Evolutionary conservation across 2,888 invertebrate genomes (phyloP), one percentile per base, ranked within the genome.

Genomic region (Tetheella fluctuosa): DNA sequence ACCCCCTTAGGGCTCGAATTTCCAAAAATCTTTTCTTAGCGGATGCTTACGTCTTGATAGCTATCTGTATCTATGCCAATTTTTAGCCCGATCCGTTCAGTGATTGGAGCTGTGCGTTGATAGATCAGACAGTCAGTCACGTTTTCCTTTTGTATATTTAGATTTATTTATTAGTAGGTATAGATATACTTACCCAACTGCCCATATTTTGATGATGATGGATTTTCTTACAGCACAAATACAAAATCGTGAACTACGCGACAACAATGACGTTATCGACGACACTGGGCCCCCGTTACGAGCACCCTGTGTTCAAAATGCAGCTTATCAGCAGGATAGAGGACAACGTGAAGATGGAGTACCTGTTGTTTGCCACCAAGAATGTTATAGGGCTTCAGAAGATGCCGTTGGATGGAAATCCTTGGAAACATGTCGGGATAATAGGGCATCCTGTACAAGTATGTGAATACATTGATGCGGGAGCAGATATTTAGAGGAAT

Each of bases 381-480:
- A 94, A 94, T 70, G 93, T 95, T 69, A 93, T 97, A 8, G 97
- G 97, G 0, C 80, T 96, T 23, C 95, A 96, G 79, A 93, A 95
- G 64, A 77, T 96, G 76, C 96, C 96, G 0, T 84, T 96, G 0
- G 96, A 96, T 78, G 97, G 97, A 0, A 97, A 96, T 82, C 97
- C 96, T 6, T 96, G 95, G 89, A 95, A 94, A 73, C 94, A 94
- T 68, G 88, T 94, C 0, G 95, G 94, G 0, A 79, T 95, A 63
- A 87, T 95, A 25, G 96, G 94, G 3, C 96, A 96, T 83, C 96
- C 96, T 0, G 78, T 83, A 58, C 94, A 95, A 87, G 96, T 96
- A 78, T n/a, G n/a, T 12, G 13, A 34, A 34, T 13, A 13, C 34
- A 34, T 34, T 13, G 2, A 13, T 13, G 3, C 25, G 34, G 13